phyloP scores from a whole-genome alignment of 2,113 vertebrate genomes.

The Lates calcarifer region DNA sequence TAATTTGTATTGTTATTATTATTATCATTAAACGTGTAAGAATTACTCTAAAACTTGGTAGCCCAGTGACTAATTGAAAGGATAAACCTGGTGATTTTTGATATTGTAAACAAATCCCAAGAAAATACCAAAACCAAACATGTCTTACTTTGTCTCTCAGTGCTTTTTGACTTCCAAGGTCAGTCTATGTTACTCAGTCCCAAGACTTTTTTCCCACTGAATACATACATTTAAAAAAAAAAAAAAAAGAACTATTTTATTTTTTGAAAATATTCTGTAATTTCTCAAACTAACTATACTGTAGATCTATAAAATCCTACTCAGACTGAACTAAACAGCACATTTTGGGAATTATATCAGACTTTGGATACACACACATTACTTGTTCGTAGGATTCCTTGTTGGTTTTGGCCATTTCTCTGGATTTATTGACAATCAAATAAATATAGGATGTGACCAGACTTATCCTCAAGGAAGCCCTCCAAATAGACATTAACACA shows the following conservation, averaged over 20 bases:
- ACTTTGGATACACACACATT: neutral
- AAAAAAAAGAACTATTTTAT: too few species aligned
- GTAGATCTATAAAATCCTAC: neutral
- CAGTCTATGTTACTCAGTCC: too few species aligned
- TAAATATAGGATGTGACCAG: neutral
- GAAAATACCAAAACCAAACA: neutral
- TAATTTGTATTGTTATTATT: neutral
- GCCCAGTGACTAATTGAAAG: conserved; percentile 7
- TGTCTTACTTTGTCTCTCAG: too few species aligned
- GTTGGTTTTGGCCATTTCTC: neutral
- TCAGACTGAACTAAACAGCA: too few species aligned
- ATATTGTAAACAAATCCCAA: neutral
- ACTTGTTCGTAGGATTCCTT: neutral
- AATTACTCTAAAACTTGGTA: neutral
- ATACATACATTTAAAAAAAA: too few species aligned
- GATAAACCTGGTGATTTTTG: neutral
- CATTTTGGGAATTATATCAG: too few species aligned
- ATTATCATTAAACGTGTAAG: neutral
- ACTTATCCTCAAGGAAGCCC: neutral
- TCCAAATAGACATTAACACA: neutral
- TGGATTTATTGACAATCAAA: neutral
- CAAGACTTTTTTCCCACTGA: too few species aligned
- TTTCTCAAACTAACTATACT: neutral
- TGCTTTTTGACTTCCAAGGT: too few species aligned
- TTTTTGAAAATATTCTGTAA: neutral